Percentiles rank a stretch among this genome's conserved stretches.
Evolutionary conservation across 2,888 invertebrate species (phyloP).

Genomic region (Chrysina gloriosa): DNA sequence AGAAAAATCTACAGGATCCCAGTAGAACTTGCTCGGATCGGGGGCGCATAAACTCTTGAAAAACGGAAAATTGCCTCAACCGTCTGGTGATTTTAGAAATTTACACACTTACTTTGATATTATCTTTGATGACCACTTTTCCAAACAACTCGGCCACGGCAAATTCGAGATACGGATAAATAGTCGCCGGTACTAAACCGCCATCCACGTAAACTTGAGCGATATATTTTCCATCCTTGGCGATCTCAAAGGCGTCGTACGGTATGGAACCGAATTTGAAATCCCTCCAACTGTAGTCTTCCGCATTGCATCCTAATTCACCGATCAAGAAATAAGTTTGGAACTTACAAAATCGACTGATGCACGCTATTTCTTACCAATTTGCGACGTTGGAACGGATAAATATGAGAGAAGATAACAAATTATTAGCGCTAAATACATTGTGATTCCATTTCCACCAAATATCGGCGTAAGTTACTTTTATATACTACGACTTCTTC

Average conservation of each 20-base stretch:
- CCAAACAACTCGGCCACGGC: background rate
- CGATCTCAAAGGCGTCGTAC: conserved; percentile 1
- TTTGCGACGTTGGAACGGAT: no score
- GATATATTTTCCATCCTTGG: conserved; percentile 16
- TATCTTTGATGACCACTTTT: background rate
- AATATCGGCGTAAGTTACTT: no score
- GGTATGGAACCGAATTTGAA: background rate
- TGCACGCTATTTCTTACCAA: no score
- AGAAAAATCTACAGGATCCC: background rate
- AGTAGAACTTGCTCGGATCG: background rate
- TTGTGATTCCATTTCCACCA: no score
- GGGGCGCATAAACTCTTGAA: background rate
- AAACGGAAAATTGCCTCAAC: background rate
- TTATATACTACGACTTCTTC: no score
- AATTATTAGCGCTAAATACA: no score
- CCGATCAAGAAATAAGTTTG: no score
- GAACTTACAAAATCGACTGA: no score
- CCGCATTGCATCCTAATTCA: background rate
- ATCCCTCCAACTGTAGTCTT: conserved; percentile 7
- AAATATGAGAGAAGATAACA: no score
- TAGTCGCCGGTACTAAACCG: background rate
- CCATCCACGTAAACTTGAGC: conserved; percentile 7
- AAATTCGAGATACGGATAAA: background rate
- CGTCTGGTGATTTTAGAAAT: no score
- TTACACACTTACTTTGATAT: background rate